Percentiles rank a stretch among this genome's conserved stretches.
Evolutionary conservation across 1,140 invertebrate genomes (phyloP).

Genomic region (Octopus sinensis): DNA sequence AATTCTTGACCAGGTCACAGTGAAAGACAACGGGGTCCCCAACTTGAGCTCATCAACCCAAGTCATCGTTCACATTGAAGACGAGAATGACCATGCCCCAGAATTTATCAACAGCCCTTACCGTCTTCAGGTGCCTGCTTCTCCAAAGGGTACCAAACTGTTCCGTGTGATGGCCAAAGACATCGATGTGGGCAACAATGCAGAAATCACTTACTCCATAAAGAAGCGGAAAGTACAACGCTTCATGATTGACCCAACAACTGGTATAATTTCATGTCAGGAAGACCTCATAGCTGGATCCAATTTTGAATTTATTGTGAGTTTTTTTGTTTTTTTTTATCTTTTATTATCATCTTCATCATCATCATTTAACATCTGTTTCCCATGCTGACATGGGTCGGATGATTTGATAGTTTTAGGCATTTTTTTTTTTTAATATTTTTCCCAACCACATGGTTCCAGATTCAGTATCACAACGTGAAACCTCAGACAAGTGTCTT

Average conservation of each 20-base stretch:
- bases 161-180: slow-evolving; percentile 50
- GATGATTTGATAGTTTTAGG: too few relatives aligned
- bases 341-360: neutral
- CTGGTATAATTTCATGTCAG: slow-evolving; percentile 71
- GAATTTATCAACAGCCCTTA: slow-evolving; percentile 80
- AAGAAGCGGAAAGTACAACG: slow-evolving; percentile 66
- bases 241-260: slow-evolving; percentile 76
- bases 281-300: slow-evolving; percentile 70
- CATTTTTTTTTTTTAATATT: too few relatives aligned
- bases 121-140: slow-evolving; percentile 68
- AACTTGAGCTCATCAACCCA: slow-evolving; percentile 76
- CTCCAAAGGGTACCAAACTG: slow-evolving; percentile 31
- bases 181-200: slow-evolving; percentile 56
- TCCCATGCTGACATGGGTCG: neutral
- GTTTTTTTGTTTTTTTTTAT: slow-evolving; percentile 34
- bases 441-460: too few relatives aligned
- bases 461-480: too few relatives aligned
- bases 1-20: slow-evolving; percentile 55
- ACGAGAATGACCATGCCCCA: slow-evolving; percentile 74
- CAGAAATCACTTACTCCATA: slow-evolving; percentile 76
- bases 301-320: slow-evolving; percentile 76
- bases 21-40: slow-evolving; percentile 76
- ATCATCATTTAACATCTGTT: neutral
- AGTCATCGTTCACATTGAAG: slow-evolving; percentile 76
- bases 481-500: too few relatives aligned